These are phyloP conservation scores for Arge pagana DNA, from an alignment of 2,888 invertebrate genomes.

Conservation along the genomic window DNA sequence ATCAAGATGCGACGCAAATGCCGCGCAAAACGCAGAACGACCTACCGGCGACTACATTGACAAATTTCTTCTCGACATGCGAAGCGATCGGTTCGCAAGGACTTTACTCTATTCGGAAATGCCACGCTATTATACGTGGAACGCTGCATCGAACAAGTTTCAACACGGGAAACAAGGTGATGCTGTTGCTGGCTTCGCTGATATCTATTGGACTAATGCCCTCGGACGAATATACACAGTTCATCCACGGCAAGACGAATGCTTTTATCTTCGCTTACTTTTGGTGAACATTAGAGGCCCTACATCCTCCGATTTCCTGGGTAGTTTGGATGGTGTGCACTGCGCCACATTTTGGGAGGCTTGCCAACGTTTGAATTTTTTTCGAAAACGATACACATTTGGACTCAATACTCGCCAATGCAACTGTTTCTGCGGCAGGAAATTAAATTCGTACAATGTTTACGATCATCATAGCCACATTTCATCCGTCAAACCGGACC, in stretches of 20 bases:
- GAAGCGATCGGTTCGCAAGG: neutral
- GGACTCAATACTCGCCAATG: neutral
- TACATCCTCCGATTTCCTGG: conserved; percentile 35
- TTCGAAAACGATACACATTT: neutral
- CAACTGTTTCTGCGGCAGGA: too few species aligned
- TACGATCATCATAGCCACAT: too few species aligned
- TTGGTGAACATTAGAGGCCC: conserved; percentile 38
- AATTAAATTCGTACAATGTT: too few species aligned
- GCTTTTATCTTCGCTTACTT: conserved; percentile 39
- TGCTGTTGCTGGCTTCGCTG: too few species aligned
- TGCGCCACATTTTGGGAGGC: conserved; percentile 28
- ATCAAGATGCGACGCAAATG: conserved; percentile 36
- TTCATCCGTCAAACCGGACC: too few species aligned
- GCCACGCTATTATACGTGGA: neutral
- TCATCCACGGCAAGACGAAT: conserved; percentile 34
- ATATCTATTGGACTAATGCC: too few species aligned
- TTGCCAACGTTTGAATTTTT: neutral
- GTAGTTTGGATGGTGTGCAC: conserved; percentile 39
- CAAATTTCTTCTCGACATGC: conserved; percentile 31
- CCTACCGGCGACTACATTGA: conserved; percentile 31
- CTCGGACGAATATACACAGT: conserved; percentile 40
- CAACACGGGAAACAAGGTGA: too few species aligned
- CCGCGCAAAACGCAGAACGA: conserved; percentile 17
- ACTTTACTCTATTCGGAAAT: neutral
- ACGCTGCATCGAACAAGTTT: too few species aligned